Conservation (phyloP, 2,113 vertebrate genomes). For the Chaetops frenatus region DNA sequence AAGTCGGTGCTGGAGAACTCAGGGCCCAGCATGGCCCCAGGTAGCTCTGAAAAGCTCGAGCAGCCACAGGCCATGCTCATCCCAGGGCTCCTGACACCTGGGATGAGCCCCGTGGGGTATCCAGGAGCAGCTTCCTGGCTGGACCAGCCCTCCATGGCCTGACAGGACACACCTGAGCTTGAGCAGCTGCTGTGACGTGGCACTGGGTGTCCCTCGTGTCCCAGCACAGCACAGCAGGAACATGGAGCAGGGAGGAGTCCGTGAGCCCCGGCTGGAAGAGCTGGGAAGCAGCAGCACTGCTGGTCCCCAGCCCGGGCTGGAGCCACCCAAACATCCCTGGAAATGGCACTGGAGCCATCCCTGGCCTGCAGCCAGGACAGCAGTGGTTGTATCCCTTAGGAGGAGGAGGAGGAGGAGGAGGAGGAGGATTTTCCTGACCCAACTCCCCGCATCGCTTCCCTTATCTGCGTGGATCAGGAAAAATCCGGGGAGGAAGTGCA, state of each 20-base stretch:
- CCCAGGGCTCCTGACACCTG: not conserved
- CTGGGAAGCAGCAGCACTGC: not conserved
- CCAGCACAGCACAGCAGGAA: not conserved
- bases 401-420: not conserved
- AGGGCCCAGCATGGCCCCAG: not conserved
- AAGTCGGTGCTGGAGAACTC: not conserved
- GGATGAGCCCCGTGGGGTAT: not conserved
- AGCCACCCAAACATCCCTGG: not conserved
- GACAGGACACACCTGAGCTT: not conserved
- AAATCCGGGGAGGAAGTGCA: not conserved
- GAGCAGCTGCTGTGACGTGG: not conserved
- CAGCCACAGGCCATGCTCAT: rapidly evolving
- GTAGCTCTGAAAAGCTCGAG: not conserved
- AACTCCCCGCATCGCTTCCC: not conserved
- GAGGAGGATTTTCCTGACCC: not conserved
- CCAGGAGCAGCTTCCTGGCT: not conserved
- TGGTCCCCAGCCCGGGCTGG: not conserved
- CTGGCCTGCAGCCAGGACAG: not conserved
- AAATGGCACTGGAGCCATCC: not conserved
- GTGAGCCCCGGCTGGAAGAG: not conserved
- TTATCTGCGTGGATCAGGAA: not conserved
- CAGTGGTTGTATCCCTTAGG: not conserved
- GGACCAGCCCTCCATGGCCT: rapidly evolving
- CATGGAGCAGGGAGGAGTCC: not conserved
- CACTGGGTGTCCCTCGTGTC: not conserved